These are phyloP conservation scores for Bibio marci DNA, from an alignment of 2,888 invertebrate species.

Conservation along the genomic window DNA sequence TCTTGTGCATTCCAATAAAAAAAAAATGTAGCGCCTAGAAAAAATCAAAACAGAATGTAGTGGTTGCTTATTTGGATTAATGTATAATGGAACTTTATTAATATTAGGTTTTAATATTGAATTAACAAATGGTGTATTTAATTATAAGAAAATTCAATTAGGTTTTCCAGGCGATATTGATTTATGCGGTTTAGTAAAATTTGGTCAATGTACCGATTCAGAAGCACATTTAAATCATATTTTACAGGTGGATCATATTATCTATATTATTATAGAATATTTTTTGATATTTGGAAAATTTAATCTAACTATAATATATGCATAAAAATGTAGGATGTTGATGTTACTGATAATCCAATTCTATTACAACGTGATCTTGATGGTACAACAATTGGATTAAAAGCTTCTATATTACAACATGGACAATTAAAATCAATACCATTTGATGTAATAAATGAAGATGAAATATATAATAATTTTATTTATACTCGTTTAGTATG, in stretches of 20 bases:
- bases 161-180: conserved; percentile 62
- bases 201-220: conserved; percentile 40
- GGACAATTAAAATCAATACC: conserved; percentile 49
- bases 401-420: conserved; percentile 51
- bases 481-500: conserved; percentile 51
- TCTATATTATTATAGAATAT: no score
- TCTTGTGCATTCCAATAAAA: no score
- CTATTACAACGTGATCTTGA: conserved; percentile 36
- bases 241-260: conserved; percentile 27
- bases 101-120: conserved; percentile 53
- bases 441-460: conserved; percentile 42
- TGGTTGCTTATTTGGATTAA: conserved; percentile 58
- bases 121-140: conserved; percentile 33
- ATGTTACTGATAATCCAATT: conserved; percentile 65
- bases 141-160: conserved; percentile 36
- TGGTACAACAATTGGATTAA: conserved; percentile 38
- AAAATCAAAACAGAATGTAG: conserved; percentile 40
- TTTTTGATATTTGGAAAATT: not conserved
- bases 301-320: not conserved
- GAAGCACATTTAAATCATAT: conserved; percentile 44
- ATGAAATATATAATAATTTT: conserved; percentile 50
- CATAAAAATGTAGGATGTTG: conserved; percentile 37
- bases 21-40: conserved; percentile 51
- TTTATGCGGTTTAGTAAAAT: conserved; percentile 54
- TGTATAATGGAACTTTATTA: conserved; percentile 51